Evolutionary conservation across 2,797 vertebrate genomes (phyloP).

Genomic region (Tokudaia tokunoshimensis): DNA sequence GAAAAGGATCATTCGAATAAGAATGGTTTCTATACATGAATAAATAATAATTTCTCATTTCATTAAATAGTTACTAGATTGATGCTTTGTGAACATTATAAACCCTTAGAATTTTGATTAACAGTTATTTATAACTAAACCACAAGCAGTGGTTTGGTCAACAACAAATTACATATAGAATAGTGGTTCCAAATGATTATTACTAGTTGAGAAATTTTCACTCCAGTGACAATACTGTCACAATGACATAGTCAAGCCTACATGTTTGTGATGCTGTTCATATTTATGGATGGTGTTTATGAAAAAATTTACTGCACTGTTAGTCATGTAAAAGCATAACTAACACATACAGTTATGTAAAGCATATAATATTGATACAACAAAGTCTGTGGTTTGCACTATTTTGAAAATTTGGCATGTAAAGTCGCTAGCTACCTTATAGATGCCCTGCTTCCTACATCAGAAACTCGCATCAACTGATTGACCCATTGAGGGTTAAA

Average conservation of each 20-base stretch:
- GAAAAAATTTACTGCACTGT: not conserved
- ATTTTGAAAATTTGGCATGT: not conserved
- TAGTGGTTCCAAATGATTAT: not conserved
- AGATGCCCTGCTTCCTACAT: not conserved
- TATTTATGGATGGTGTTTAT: not conserved
- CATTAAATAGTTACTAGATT: not conserved
- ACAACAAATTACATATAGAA: not conserved
- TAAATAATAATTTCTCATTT: conserved; percentile 36
- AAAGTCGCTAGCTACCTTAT: not conserved
- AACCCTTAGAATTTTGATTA: conserved; percentile 16
- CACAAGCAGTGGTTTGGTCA: not conserved
- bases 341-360: not conserved
- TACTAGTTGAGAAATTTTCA: not conserved
- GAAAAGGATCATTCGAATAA: not conserved
- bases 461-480: not conserved
- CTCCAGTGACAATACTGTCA: not conserved
- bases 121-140: not conserved
- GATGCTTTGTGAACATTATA: not conserved
- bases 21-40: not conserved
- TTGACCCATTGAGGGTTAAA: not conserved
- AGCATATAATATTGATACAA: not conserved
- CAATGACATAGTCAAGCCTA: not conserved
- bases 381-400: not conserved
- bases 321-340: not conserved
- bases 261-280: not conserved